phyloP scores from a whole-genome alignment of 2,113 vertebrate genomes.

The Sander vitreus region DNA sequence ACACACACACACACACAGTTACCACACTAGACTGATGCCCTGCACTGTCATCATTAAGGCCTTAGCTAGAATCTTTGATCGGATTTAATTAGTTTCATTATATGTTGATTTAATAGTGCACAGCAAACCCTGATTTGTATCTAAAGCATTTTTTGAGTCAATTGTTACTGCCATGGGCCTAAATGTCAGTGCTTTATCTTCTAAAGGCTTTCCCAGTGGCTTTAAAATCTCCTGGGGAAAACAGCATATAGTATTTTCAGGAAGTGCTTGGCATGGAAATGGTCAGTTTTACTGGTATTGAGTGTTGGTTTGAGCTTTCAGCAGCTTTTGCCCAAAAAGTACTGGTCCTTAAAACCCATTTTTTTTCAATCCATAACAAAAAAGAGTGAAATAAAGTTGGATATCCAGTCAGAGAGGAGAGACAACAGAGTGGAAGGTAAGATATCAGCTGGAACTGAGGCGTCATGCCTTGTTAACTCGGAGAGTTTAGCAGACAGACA shows the following conservation, averaged over 20 bases:
- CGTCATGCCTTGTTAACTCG: conserved; percentile 40
- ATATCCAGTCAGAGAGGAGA: conserved; percentile 14
- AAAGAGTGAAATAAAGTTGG: background rate
- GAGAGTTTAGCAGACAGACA: conserved; percentile 22
- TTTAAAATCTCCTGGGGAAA: background rate
- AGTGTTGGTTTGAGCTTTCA: background rate
- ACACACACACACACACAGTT: too few relatives aligned
- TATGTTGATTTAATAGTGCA: background rate
- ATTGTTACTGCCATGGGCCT: background rate
- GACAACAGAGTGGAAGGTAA: conserved; percentile 20
- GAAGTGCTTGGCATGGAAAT: background rate
- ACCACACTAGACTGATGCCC: conserved; percentile 8
- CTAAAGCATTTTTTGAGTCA: background rate
- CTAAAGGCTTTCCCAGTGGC: background rate
- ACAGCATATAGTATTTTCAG: background rate
- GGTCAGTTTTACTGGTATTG: background rate
- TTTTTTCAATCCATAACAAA: background rate
- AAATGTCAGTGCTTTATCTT: background rate
- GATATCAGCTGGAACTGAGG: conserved; percentile 38
- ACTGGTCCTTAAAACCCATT: background rate
- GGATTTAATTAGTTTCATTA: background rate
- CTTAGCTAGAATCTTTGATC: conserved; percentile 1
- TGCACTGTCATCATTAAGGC: background rate
- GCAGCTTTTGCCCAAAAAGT: background rate
- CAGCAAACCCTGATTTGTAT: background rate